Base-by-base conservation (phyloP, 2,113 vertebrate species). In the Phylloscopus trochilus region DNA sequence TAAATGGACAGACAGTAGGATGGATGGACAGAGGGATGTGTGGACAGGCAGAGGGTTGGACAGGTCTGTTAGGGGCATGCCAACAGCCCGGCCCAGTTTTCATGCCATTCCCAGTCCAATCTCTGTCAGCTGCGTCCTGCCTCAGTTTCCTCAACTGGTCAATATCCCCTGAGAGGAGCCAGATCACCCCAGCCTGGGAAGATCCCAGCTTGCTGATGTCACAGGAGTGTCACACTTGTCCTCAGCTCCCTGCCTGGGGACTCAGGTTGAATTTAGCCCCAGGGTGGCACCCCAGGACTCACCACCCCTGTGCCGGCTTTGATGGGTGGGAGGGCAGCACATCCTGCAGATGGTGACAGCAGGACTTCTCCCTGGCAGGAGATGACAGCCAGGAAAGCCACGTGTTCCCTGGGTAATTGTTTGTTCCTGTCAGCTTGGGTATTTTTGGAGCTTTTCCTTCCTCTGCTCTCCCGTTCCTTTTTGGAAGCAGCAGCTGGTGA, bases 401-500 rank as follows among this genome's bases (percentile, higher is more conserved):
- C 69, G 83, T 96, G 96, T 83, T 90, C 89, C 51, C 52, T 13
- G 92, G 83, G 44, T 59, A 60, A 93, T 78, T 84, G 87, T 90
- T 75, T 91, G 93, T 92, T 94, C 93, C 88, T 68, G 73, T 76
- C 93, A 92, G 89, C 76, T 89, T 1, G 43, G 59, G 55, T 89
- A 83, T 95, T 89, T 91, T 93, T 81, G 70, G 89, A 87, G 80
- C 79, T 94, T 93, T 84, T 64, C 62, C 64, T 89, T 86, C 76
- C 85, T 85, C 79, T 85, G 66, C 82, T 82, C 63, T 68, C 77
- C 53, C 3, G 0, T 55, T 80, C 81, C 3, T 20, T 60, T 80
- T 88, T 1, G 37, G 88, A 83, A 74, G 88, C 75, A 73, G 87
- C 7, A 43, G 75, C 82, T 83, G 77, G 13, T 13, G 52, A 68